Base-by-base conservation (phyloP, 2,797 vertebrate species). In the Sebastes jordani region DNA sequence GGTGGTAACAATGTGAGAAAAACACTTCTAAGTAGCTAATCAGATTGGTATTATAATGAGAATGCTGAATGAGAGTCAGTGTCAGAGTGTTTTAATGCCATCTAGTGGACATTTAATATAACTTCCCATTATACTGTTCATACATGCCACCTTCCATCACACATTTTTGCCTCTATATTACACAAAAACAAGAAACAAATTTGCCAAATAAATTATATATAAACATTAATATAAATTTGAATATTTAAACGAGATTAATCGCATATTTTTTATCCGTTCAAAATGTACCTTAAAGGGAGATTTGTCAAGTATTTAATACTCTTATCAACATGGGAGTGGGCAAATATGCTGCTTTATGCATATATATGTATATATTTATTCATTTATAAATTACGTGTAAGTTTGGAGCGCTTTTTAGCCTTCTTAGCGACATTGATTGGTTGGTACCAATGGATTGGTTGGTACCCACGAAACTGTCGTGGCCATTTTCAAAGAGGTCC, bases 81-180 rank as follows among this genome's bases (percentile, higher is more conserved):
- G 14, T 42, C 11, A 10, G 1, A 49, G 3, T 10, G 13, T 20
- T 14, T 20, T 16, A 38, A 1, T 5, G 81, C 82, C 92, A 87
- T 76, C 92, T 91, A 81, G 85, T 91, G 93, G 91, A 76, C 11
- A 55, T 25, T 64, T 83, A 0, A 11, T 0, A 30, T 0, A 27
- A 55, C 1, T 9, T n/a, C 6, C 20, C 5, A 25, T 55, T 7
- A 52, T 3, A 3, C 3, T 66, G 23, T 29, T 25, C 14, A 46
- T 20, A 30, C 20, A 25, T 30, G 6, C 13, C 11, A 18, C 25
- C 8, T 23, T n/a, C 20, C n/a, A 46, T 25, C 9, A 36, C 18
- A 36, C 14, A 55, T 23, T 1, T 49, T 32, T 32, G 9, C 38
- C 42, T 4, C 25, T 73, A 25, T 63, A 13, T 20, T 3, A 55